phyloP scores from a whole-genome alignment of 2,888 invertebrate species.

The Thecocarcelia acutangulata region DNA sequence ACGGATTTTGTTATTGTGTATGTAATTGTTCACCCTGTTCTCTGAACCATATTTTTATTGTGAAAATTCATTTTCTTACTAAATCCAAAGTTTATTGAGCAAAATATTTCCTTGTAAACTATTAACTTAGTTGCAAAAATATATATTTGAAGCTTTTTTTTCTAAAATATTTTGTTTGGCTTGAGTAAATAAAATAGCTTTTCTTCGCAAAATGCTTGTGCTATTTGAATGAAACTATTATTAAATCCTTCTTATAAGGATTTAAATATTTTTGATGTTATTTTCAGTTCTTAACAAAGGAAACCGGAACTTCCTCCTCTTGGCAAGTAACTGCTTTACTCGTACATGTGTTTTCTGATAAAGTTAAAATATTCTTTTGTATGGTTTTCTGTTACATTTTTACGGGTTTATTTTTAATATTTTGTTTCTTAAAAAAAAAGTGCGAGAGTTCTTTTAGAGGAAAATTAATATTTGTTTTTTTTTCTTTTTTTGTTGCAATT shows the following conservation, averaged over 20 bases:
- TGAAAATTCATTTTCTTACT: too few relatives aligned
- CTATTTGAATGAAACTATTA: background rate
- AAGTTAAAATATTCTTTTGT: constrained; percentile 56
- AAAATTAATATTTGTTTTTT: constrained; percentile 7
- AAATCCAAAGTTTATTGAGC: constrained; percentile 37
- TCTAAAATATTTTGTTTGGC: background rate
- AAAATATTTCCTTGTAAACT: constrained; percentile 6
- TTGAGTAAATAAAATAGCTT: constrained; percentile 11
- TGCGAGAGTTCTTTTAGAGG: background rate
- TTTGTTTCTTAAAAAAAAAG: constrained; percentile 10
- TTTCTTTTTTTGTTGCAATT: background rate
- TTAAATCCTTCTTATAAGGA: constrained; percentile 27
- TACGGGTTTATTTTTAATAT: background rate
- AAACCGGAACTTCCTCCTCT: constrained; percentile 59
- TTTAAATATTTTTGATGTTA: constrained; percentile 3
- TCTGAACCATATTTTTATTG: background rate
- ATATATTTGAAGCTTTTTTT: constrained; percentile 28
- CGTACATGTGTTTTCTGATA: constrained; percentile 51
- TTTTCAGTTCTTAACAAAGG: constrained; percentile 38
- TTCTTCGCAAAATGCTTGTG: constrained; percentile 1
- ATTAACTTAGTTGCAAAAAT: background rate
- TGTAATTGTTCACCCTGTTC: too few relatives aligned
- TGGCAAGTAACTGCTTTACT: constrained; percentile 54
- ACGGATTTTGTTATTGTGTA: too few relatives aligned
- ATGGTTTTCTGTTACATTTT: constrained; percentile 7